phyloP scores from a whole-genome alignment of 2,888 invertebrate species.

The Elysia crispata region DNA sequence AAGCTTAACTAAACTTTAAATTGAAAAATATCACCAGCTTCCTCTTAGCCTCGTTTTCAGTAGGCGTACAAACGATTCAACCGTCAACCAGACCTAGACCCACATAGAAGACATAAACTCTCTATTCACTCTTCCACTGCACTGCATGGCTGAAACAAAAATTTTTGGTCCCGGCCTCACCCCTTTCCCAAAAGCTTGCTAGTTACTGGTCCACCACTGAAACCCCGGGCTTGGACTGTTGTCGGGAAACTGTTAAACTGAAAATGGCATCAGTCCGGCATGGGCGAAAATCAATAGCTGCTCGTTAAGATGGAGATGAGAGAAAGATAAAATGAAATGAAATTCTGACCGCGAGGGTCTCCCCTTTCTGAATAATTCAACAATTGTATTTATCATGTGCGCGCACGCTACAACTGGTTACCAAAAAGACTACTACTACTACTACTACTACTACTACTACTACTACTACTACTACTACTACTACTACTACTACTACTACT shows the following conservation, averaged over 20 bases:
- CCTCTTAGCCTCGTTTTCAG: too few species aligned
- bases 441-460: not conserved
- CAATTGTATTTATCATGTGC: slow-evolving; percentile 35
- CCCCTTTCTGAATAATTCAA: slow-evolving; percentile 42
- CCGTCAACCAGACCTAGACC: too few species aligned
- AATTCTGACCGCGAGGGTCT: slow-evolving; percentile 32
- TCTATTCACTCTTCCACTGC: too few species aligned
- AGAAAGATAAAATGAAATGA: slow-evolving; percentile 40
- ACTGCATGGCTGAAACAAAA: too few species aligned
- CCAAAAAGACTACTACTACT: too few species aligned
- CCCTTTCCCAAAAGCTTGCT: too few species aligned
- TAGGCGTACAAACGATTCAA: too few species aligned
- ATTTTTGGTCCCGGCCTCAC: too few species aligned
- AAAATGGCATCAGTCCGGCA: slow-evolving; percentile 43
- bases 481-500: not conserved
- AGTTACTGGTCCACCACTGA: slow-evolving; percentile 22
- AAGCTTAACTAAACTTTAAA: too few species aligned
- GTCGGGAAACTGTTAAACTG: slow-evolving; percentile 36
- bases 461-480: not conserved
- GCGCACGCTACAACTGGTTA: not conserved
- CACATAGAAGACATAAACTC: too few species aligned
- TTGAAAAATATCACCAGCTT: too few species aligned
- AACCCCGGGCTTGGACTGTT: slow-evolving; percentile 11
- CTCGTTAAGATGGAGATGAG: slow-evolving; percentile 44
- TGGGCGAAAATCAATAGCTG: slow-evolving; percentile 37